These are phyloP conservation scores for Lymantria monacha DNA, from an alignment of 2,888 invertebrate genomes.

Conservation along the genomic window DNA sequence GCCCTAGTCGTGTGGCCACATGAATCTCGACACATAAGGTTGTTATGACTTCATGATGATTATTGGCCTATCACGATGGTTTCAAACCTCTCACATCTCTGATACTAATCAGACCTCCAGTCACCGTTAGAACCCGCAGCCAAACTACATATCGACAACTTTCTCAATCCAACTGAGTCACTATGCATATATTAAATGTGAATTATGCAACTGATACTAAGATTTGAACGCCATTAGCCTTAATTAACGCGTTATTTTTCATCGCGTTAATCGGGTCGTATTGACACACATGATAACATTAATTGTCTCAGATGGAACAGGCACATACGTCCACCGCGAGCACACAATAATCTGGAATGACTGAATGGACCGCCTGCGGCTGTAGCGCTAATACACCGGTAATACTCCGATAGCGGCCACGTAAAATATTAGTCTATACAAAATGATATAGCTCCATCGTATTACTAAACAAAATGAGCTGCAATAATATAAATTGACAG, in stretches of 20 bases:
- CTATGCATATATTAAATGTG: too few relatives aligned
- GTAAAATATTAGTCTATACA: slow-evolving; percentile 31
- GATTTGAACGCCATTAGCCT: too few relatives aligned
- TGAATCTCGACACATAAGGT: slow-evolving; percentile 11
- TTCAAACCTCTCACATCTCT: slow-evolving; percentile 46
- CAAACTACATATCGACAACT: neutral
- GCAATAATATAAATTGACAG: slow-evolving; percentile 67
- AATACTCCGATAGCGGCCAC: slow-evolving; percentile 10
- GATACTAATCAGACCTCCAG: slow-evolving; percentile 20
- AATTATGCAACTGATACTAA: too few relatives aligned
- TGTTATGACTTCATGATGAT: neutral
- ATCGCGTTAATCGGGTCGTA: too few relatives aligned
- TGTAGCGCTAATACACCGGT: neutral
- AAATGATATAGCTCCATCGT: slow-evolving; percentile 40
- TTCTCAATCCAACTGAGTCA: too few relatives aligned
- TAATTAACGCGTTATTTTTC: too few relatives aligned
- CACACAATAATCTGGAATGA: slow-evolving; percentile 1
- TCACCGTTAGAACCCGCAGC: neutral
- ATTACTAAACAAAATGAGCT: slow-evolving; percentile 40
- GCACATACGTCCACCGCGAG: neutral
- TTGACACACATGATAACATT: too few relatives aligned
- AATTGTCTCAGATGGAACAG: neutral
- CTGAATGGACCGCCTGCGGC: neutral
- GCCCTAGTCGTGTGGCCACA: slow-evolving; percentile 37
- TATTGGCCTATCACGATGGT: slow-evolving; percentile 18